Evolutionary conservation across 2,888 invertebrate species (phyloP).

Genomic region (Chymomyza fuscimana): DNA sequence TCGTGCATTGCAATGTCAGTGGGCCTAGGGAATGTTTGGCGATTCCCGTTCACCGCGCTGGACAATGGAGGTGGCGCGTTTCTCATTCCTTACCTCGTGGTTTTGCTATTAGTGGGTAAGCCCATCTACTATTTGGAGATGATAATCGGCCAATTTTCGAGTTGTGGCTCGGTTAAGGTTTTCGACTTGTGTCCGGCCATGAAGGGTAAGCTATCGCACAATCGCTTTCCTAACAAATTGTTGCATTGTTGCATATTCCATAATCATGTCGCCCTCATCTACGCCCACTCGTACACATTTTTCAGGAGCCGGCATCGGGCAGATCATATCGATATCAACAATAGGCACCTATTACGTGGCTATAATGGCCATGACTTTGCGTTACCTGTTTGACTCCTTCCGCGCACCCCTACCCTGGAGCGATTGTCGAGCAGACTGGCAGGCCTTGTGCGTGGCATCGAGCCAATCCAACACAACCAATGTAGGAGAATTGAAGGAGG

Average conservation of each 20-base stretch:
- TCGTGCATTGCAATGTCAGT: conserved; percentile 82
- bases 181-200: conserved; percentile 85
- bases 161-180: conserved; percentile 85
- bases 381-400: conserved; percentile 84
- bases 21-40: conserved; percentile 86
- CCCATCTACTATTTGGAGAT: conserved; percentile 88
- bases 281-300: not conserved
- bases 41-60: conserved; percentile 85
- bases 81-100: conserved; percentile 84
- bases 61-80: conserved; percentile 86
- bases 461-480: conserved; percentile 51
- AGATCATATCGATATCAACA: conserved; percentile 81
- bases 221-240: not conserved
- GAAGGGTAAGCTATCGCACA: conserved; percentile 82
- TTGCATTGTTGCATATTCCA: conserved; percentile 1
- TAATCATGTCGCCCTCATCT: not conserved
- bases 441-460: conserved; percentile 79
- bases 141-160: conserved; percentile 87
- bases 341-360: conserved; percentile 85
- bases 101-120: conserved; percentile 84
- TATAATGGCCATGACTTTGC: conserved; percentile 84
- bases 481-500: not conserved
- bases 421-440: conserved; percentile 82
- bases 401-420: conserved; percentile 84
- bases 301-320: conserved; percentile 82